Base-by-base conservation (phyloP, 2,113 vertebrate genomes). In the Beaufortia kweichowensis region DNA sequence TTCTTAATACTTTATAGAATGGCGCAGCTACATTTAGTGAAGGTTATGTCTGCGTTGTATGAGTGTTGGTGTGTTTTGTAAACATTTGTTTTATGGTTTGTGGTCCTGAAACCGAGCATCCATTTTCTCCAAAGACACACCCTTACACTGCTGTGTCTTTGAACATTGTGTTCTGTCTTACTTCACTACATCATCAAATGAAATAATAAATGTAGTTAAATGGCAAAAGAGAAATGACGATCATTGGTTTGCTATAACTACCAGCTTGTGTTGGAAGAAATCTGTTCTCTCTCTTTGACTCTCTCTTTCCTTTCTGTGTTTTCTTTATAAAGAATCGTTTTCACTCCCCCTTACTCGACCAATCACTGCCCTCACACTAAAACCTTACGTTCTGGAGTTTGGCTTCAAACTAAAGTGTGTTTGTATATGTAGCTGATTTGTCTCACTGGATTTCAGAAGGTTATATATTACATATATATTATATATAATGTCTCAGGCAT, bases 281-380 rank as follows among this genome's bases (percentile, higher is more conserved):
- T n/a, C n/a, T n/a, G n/a, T n/a, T 15, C 39, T 14, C 23, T 15
- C 50, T 35, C 12, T 21, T n/a, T 50, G 4, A 6, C 19, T 6
- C 19, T 53, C 9, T 53, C 48, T 53, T 53, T 53, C 48, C 7
- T 2, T 6, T 0, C n/a, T 61, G 28, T 7, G 41, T 11, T 41
- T 63, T 31, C 17, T 6, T 50, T 21, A 65, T 65, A 61, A 79
- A 61, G 29, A 53, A 46, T 69, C 29, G 28, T 28, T 29, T 62
- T 21, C 41, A 76, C 81, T 73, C 81, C 77, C 72, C 60, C 61
- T 26, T 14, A 43, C 35, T 12, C 41, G 43, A 41, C 81, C 81
- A 82, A 79, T 76, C 77, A 0, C 41, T 41, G 48, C 41, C 6
- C 53, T 66, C 8, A 28, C 48, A 35, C 56, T 24, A 1, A 43